Percentiles rank a stretch among this genome's conserved stretches.
Evolutionary conservation across 1,140 invertebrate species (phyloP).

Genomic region (Aphis gossypii): DNA sequence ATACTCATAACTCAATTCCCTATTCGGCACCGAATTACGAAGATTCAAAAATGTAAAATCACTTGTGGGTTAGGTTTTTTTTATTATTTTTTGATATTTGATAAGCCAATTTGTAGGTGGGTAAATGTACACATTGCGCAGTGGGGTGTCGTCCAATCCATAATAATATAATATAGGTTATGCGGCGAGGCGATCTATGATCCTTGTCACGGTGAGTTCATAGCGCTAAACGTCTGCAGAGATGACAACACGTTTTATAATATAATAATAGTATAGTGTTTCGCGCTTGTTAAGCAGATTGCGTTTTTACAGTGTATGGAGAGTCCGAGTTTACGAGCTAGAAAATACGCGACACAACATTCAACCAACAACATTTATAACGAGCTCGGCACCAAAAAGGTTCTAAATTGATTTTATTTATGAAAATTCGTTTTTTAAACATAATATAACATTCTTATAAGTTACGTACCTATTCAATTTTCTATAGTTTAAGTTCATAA

Average conservation of each 20-base stretch:
- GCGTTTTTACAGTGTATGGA: not conserved
- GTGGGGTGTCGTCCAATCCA: not conserved
- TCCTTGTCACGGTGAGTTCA: not conserved
- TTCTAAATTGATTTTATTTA: not conserved
- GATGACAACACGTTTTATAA: not conserved
- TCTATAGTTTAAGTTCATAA: not conserved
- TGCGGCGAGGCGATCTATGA: not conserved
- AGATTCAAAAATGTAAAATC: not conserved
- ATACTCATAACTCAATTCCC: too few species aligned
- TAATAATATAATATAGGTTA: not conserved
- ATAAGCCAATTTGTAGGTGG: not conserved
- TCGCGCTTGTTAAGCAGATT: not conserved
- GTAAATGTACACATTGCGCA: not conserved
- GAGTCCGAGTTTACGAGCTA: not conserved
- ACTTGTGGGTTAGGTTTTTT: not conserved
- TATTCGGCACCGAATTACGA: not conserved
- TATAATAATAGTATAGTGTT: not conserved
- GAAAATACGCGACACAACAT: not conserved
- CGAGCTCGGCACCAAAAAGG: not conserved
- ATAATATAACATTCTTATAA: too few species aligned
- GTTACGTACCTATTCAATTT: not conserved
- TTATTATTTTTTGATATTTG: not conserved
- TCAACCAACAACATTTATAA: not conserved
- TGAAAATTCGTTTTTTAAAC: too few species aligned
- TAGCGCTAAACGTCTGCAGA: not conserved